Base-by-base conservation (phyloP, 2,113 vertebrate species). In the Mesembrinibis cayennensis region DNA sequence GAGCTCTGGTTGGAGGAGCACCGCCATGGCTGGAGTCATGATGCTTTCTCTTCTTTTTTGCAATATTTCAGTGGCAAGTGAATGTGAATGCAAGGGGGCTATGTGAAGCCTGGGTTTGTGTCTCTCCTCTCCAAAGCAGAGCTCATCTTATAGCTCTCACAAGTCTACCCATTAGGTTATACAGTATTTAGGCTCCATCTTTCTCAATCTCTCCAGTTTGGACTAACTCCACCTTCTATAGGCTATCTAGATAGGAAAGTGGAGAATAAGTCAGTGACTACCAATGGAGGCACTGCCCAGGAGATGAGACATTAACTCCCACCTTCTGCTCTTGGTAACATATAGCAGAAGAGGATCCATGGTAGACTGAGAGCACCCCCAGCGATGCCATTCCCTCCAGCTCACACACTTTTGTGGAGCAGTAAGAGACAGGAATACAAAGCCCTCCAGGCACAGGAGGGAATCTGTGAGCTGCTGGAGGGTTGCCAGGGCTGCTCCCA, bases 381-480 rank as follows among this genome's bases (percentile, higher is more conserved):
- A 25, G 20, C 13, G 63, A 34, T 71, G 88, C 55, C 17, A 12
- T 13, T 78, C 29, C 13, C 25, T 18, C 5, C 8, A 42, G 59
- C 36, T 89, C 87, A 13, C 25, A 10, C 2, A 0, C 16, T 10
- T 12, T 7, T 32, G 58, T 27, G 44, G 16, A 40, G n/a, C 4
- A 19, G 7, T 11, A 18, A 11, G 56, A 53, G 44, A 30, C 3
- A 44, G 61, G 59, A 87, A 25, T 38, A 78, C 63, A 44, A 59
- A 87, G 50, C 45, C 59, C 63, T 78, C 5, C 29, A 14, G 93
- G 65, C 62, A 45, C 32, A 7, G 76, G 36, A 84, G 74, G 69
- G 32, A 17, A 30, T 23, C 62, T 45, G n/a, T 11, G 96, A 91
- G 81, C 80, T 59, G 56, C 94, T 82, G 92, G 50, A 63, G 56